Evolutionary conservation across 1,140 invertebrate genomes (phyloP).

Genomic region (Microvelia longipes): DNA sequence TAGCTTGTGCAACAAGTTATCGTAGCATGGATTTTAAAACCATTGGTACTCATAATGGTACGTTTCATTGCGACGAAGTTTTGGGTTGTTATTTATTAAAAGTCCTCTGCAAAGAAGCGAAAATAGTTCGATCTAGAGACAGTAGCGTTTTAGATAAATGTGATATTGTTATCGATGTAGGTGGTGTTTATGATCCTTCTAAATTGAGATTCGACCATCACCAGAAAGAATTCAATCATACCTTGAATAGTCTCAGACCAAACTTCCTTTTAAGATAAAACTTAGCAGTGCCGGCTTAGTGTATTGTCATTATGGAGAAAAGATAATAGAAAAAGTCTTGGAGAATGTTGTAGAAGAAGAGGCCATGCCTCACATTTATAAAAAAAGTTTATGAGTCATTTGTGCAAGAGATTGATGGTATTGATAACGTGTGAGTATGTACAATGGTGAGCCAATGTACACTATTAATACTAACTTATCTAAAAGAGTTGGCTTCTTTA

Average conservation of each 20-base stretch:
- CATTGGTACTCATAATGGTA: conserved; percentile 69
- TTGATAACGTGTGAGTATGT: conserved; percentile 87
- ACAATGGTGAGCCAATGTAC: conserved; percentile 52
- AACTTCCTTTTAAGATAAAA: conserved; percentile 43
- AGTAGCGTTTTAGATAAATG: conserved; percentile 55
- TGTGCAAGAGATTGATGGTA: conserved; percentile 86
- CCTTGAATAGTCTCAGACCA: conserved; percentile 40
- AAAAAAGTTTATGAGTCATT: conserved; percentile 72
- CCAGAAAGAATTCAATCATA: conserved; percentile 58
- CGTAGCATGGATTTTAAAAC: no score
- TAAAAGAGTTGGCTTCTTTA: conserved; percentile 56
- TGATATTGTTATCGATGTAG: conserved; percentile 94
- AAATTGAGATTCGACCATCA: conserved; percentile 86
- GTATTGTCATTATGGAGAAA: conserved; percentile 78
- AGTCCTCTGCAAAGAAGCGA: conserved; percentile 61
- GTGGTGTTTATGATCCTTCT: conserved; percentile 67
- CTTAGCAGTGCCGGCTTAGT: conserved; percentile 91
- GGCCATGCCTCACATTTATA: conserved; percentile 30
- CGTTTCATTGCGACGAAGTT: conserved; percentile 93
- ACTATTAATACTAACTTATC: conserved; percentile 62
- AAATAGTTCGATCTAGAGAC: conserved; percentile 60
- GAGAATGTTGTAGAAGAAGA: conserved; percentile 32
- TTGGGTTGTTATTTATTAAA: conserved; percentile 88
- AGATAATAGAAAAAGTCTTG: conserved; percentile 47
- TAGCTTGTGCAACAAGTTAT: no score